phyloP scores from a whole-genome alignment of 2,113 vertebrate species.

The Ceyx margarethae region DNA sequence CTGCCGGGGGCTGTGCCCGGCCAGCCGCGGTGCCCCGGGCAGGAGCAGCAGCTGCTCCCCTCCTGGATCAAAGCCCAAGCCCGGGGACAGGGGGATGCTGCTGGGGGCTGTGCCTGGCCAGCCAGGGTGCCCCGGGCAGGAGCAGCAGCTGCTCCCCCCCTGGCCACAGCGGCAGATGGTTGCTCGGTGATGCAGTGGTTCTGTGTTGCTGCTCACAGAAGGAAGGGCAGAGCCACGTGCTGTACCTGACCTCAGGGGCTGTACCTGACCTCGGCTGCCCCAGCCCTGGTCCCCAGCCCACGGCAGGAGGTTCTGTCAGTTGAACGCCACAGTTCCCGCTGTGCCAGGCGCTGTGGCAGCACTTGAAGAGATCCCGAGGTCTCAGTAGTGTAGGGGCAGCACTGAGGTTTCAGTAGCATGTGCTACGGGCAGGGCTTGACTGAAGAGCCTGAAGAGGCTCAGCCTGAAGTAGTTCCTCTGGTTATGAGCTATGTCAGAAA shows the following conservation, averaged over 20 bases:
- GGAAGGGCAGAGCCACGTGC: not conserved
- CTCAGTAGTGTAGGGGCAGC: not conserved
- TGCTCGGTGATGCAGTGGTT: not conserved
- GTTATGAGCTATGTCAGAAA: not conserved
- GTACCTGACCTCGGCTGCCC: no score
- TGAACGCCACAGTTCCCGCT: rapidly evolving
- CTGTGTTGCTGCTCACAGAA: not conserved
- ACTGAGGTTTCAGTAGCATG: rapidly evolving
- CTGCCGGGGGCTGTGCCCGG: not conserved
- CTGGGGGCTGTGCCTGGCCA: not conserved
- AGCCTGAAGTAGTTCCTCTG: not conserved
- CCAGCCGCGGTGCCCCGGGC: no score
- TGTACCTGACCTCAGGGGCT: not conserved
- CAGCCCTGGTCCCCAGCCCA: not conserved
- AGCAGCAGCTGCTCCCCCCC: no score
- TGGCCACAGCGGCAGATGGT: not conserved
- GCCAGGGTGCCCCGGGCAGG: rapidly evolving
- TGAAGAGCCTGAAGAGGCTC: not conserved
- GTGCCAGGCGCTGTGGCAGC: not conserved
- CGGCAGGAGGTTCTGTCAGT: not conserved
- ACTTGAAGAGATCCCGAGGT: no score
- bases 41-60: no score
- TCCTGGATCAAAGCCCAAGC: no score
- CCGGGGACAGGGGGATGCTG: not conserved
- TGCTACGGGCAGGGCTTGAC: not conserved